Conservation (phyloP, 2,113 vertebrate genomes). For the Tetrao urogallus region DNA sequence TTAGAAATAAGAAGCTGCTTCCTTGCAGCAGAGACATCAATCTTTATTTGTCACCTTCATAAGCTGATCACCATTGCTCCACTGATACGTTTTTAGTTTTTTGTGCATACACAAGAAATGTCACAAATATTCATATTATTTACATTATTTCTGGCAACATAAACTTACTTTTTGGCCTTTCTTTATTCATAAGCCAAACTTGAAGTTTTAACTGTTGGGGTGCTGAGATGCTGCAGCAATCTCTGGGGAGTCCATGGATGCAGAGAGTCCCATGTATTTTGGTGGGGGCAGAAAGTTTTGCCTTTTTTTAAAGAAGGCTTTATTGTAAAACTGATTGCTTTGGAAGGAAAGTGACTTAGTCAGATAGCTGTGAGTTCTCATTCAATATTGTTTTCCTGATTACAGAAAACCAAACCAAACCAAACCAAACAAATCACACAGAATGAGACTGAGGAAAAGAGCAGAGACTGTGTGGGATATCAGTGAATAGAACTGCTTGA, state of each 20-base stretch:
- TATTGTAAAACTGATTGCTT: neutral
- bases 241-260: neutral
- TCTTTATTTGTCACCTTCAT: slow-evolving; percentile 26
- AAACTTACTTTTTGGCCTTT: neutral
- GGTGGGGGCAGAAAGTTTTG: neutral
- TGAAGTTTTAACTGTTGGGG: neutral
- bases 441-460: neutral
- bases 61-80: slow-evolving; percentile 12
- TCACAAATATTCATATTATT: neutral
- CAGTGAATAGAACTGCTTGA: neutral
- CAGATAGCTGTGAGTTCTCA: neutral
- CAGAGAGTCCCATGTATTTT: neutral
- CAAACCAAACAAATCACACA: neutral
- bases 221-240: neutral
- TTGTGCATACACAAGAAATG: neutral
- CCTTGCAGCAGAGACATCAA: neutral
- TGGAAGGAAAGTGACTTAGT: neutral
- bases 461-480: neutral
- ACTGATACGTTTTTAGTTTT: neutral
- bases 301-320: neutral
- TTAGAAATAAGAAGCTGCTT: slow-evolving; percentile 30
- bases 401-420: neutral
- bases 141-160: neutral
- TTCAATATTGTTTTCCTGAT: neutral
- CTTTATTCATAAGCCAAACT: neutral